A percentile compares a stretch with the other conserved stretches of the same genome.
Conservation (phyloP, 1,140 invertebrate genomes). For the Hermatobates lingyangjiaoensis region DNA sequence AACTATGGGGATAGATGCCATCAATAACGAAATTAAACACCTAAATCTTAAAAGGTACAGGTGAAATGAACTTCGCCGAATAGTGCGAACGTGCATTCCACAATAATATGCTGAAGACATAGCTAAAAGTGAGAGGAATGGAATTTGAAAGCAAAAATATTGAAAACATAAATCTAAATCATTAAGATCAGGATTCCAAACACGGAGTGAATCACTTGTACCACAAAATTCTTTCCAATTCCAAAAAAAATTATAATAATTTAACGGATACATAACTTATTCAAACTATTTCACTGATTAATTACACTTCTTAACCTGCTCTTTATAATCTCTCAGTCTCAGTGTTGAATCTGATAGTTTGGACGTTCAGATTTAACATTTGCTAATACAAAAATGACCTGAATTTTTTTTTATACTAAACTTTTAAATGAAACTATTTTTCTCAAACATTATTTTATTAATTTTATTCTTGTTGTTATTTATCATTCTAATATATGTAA, state of each 20-base stretch:
- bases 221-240: conserved; percentile 57
- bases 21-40: conserved; percentile 33
- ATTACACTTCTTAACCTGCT: too few relatives aligned
- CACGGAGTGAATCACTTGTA: conserved; percentile 32
- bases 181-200: conserved; percentile 40
- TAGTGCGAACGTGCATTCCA: conserved; percentile 36
- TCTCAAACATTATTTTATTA: too few relatives aligned
- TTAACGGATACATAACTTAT: background rate
- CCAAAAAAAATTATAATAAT: conserved; percentile 29
- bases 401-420: too few relatives aligned
- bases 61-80: conserved; percentile 34
- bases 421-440: too few relatives aligned
- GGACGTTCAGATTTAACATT: too few relatives aligned
- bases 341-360: too few relatives aligned
- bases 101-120: conserved; percentile 55
- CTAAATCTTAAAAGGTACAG: conserved; percentile 38
- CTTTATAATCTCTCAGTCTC: too few relatives aligned
- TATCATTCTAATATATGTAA: too few relatives aligned
- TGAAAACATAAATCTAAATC: conserved; percentile 68
- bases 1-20: conserved; percentile 27
- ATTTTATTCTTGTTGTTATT: too few relatives aligned
- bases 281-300: background rate
- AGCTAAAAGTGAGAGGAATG: conserved; percentile 45
- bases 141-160: conserved; percentile 43
- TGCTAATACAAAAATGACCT: too few relatives aligned